Evolutionary conservation across 2,888 invertebrate species (phyloP).

Genomic region (Beris morrisii): DNA sequence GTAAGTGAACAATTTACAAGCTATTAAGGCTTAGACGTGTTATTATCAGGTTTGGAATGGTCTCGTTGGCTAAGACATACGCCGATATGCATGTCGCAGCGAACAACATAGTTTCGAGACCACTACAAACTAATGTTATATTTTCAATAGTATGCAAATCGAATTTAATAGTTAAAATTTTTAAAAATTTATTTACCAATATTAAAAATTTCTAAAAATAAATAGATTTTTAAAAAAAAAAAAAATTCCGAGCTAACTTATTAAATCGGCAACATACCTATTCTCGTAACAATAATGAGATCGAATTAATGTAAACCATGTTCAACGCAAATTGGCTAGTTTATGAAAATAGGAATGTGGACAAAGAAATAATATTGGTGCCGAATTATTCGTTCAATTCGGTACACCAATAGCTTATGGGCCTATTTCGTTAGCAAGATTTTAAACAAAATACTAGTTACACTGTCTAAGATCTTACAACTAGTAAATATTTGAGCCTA

Average conservation of each 20-base stretch:
- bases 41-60: constrained; percentile 57
- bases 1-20: not conserved
- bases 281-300: no score
- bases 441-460: no score
- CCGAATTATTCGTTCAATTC: no score
- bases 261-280: no score
- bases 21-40: constrained; percentile 30
- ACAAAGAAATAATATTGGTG: no score
- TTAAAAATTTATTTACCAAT: not conserved
- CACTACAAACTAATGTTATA: constrained; percentile 54
- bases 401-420: no score
- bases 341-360: no score
- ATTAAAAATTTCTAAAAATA: not conserved
- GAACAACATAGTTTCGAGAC: constrained; percentile 54
- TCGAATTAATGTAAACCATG: no score
- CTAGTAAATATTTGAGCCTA: no score
- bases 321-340: no score
- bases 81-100: not conserved
- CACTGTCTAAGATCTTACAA: no score
- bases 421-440: no score
- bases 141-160: constrained; percentile 53
- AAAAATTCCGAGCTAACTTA: not conserved
- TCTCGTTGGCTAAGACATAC: constrained; percentile 54
- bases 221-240: not conserved
- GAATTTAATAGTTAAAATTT: constrained; percentile 9